Percentiles rank a stretch among this genome's conserved stretches.
Evolutionary conservation across 2,797 vertebrate species (phyloP).

Genomic region (Pangasius larnaudii): DNA sequence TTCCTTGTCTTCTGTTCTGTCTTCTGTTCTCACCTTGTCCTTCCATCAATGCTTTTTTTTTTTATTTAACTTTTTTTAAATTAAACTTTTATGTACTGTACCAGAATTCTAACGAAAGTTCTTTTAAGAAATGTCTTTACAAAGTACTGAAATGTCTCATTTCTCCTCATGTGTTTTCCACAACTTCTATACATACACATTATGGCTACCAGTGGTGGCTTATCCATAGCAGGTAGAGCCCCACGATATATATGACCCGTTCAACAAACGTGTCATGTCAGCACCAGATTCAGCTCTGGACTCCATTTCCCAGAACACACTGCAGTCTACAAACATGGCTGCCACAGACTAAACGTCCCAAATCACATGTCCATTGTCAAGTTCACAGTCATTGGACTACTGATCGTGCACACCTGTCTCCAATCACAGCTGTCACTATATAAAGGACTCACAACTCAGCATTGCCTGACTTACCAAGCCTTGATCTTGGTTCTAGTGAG

Average conservation of each 20-base stretch:
- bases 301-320: background rate
- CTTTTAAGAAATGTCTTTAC: background rate
- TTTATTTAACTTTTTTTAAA: background rate
- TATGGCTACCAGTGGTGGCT: background rate
- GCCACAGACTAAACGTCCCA: background rate
- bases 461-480: background rate
- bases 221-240: background rate
- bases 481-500: background rate
- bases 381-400: too few species aligned
- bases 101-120: background rate
- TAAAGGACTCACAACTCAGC: background rate
- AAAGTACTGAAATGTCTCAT: background rate
- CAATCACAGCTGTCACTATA: background rate
- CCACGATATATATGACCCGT: background rate
- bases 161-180: background rate
- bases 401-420: background rate
- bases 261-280: too few species aligned
- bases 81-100: background rate
- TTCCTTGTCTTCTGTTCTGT: background rate
- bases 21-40: background rate
- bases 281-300: background rate
- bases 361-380: background rate
- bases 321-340: conserved; percentile 3
- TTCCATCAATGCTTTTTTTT: background rate
- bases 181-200: background rate